Percentiles rank a stretch among this genome's conserved stretches.
Evolutionary conservation across 2,113 vertebrate genomes (phyloP).

Genomic region (Malurus alboscapulatus): DNA sequence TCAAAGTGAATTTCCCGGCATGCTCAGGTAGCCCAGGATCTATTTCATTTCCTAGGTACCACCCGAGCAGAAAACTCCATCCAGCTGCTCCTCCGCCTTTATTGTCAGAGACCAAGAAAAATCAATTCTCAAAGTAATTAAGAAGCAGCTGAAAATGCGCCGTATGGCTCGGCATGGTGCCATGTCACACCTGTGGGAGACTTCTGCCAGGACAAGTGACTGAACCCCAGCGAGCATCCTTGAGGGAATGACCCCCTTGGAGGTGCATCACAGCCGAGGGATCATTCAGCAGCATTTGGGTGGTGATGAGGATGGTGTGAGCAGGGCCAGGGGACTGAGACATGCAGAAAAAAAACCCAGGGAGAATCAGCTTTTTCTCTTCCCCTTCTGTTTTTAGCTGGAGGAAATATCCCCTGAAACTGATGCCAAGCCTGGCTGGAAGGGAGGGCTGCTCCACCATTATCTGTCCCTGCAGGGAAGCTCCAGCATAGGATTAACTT

Average conservation of each 20-base stretch:
- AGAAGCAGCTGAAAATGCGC: not conserved
- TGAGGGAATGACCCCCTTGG: not conserved
- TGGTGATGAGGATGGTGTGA: accelerated
- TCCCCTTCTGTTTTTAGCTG: constrained; percentile 44
- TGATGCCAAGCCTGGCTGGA: not conserved
- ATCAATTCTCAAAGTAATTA: constrained; percentile 16
- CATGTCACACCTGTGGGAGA: not conserved
- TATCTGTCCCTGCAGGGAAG: not conserved
- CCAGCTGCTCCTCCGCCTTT: constrained; percentile 16
- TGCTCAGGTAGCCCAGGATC: not conserved
- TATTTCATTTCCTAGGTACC: not conserved
- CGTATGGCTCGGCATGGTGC: accelerated
- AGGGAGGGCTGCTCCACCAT: not conserved
- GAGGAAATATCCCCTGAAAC: constrained; percentile 17
- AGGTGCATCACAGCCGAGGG: accelerated
- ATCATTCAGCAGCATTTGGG: not conserved
- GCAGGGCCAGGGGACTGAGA: not conserved
- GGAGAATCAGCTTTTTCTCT: constrained; percentile 46
- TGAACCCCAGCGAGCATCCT: not conserved
- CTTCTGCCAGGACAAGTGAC: not conserved
- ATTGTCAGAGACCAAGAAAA: not conserved
- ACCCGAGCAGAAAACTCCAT: not conserved
- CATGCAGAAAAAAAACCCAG: not conserved
- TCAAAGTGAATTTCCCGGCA: not conserved
- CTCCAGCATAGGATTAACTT: not conserved